Evolutionary conservation across 2,113 vertebrate species (phyloP), one percentile per base, ranked within the genome.

Genomic region (Cranoglanis bouderius): DNA sequence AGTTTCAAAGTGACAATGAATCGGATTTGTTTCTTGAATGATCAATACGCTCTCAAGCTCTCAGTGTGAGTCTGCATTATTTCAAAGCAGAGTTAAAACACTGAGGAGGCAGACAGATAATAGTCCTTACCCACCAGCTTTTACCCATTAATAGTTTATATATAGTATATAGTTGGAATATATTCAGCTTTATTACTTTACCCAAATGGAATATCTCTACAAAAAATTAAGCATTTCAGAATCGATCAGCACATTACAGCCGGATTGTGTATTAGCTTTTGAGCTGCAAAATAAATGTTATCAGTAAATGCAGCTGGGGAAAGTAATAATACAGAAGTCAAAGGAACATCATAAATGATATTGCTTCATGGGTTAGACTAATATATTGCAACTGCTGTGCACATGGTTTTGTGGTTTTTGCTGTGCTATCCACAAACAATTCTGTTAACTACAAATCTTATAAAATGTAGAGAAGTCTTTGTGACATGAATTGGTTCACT

Each of bases 31-130:
- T 88, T 70, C 61, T 82, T 85, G 59, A 53, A 63, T 85, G 65
- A 90, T 88, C 90, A 87, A 90, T 92, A 89, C 88, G 85, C 32
- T 63, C 90, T 91, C 53, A 61, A 49, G 83, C 55, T 59, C 87
- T 53, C 43, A 81, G 61, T 75, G 85, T 86, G 82, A 88, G 90
- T 85, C 88, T 84, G 87, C 75, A 84, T 88, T 57, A 77, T 88
- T 89, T 91, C 85, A 87, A 90, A 49, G 55, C 82, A 82, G 87
- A 85, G 75, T 87, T 84, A 88, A 91, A 87, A 88, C 85, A 86
- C 43, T 0, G 19, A 84, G 67, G 78, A 91, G 51, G 85, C 82
- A 89, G 53, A 78, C 57, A 65, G 49, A 46, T 83, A 90, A 82
- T 90, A 90, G 40, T 88, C 8, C 35, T 72, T 88, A 55, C 38